phyloP scores from a whole-genome alignment of 2,113 vertebrate species.

The Petrocephalus zakoni region DNA sequence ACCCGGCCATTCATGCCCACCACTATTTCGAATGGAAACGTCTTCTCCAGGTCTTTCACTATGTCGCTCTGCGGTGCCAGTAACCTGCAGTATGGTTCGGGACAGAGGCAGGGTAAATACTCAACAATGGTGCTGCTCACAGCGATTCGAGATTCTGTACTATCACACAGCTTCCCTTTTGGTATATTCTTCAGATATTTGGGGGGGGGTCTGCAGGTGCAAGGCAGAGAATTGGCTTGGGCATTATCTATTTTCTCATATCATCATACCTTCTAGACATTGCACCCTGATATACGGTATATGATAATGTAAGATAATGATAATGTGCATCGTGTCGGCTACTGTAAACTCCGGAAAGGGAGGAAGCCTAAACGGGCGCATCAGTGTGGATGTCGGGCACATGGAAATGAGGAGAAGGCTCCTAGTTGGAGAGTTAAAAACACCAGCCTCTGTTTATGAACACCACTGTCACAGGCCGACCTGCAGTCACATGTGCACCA shows the following conservation, averaged over 20 bases:
- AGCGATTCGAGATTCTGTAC: not conserved
- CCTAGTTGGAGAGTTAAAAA: no score
- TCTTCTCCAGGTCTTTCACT: slow-evolving; percentile 72
- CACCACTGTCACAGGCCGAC: no score
- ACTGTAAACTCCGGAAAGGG: not conserved
- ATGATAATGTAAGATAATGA: not conserved
- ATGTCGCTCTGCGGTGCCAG: slow-evolving; percentile 77
- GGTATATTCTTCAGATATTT: no score
- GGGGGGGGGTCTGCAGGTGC: not conserved
- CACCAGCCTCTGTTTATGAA: no score
- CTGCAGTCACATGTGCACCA: no score
- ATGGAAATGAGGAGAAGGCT: no score
- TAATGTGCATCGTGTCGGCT: not conserved
- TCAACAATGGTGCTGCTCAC: not conserved
- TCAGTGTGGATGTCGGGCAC: no score
- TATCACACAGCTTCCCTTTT: not conserved
- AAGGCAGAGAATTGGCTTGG: not conserved
- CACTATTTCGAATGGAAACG: slow-evolving; percentile 84
- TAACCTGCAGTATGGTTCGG: slow-evolving; percentile 56
- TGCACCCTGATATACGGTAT: not conserved
- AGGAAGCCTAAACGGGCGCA: no score
- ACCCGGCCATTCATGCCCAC: slow-evolving; percentile 89
- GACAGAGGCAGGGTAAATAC: not conserved
- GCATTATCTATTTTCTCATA: not conserved
- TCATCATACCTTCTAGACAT: not conserved